A percentile compares a stretch with the other conserved stretches of the same genome.
Conservation (phyloP, 2,888 invertebrate genomes). For the Pachydiplax longipennis region DNA sequence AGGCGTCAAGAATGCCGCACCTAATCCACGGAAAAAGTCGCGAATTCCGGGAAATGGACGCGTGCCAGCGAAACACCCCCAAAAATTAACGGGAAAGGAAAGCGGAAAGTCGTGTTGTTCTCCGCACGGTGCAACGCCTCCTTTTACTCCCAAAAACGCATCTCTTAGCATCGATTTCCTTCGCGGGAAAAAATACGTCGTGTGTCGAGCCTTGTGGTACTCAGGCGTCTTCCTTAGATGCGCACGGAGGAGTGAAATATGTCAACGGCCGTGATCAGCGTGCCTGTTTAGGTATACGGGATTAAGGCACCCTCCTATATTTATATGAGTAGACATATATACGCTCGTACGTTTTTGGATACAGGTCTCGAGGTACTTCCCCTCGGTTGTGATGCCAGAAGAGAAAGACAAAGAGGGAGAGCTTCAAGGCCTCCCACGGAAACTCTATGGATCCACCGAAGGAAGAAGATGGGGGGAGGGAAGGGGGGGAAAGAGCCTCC, state of each 20-base stretch:
- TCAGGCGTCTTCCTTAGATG: background rate
- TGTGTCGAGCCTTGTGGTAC: background rate
- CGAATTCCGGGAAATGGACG: background rate
- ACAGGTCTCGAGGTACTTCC: background rate
- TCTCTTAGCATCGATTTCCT: background rate
- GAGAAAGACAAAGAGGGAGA: background rate
- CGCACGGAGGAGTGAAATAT: background rate
- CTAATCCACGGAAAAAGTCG: background rate
- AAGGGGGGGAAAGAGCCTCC: background rate
- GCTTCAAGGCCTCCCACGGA: background rate
- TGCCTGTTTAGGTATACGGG: background rate
- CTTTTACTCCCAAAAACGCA: background rate
- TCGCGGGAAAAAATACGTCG: background rate
- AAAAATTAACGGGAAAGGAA: background rate
- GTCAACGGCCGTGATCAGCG: background rate
- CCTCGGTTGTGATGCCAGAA: background rate
- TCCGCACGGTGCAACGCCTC: background rate
- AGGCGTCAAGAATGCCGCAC: background rate
- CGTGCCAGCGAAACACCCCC: background rate
- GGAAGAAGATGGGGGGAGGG: background rate
- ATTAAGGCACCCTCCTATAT: background rate
- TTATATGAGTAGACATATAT: background rate
- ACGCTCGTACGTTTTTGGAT: background rate
- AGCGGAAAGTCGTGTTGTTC: background rate
- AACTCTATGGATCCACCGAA: slow-evolving; percentile 36